Conservation (phyloP, 2,113 vertebrate genomes). For the Oenanthe melanoleuca region DNA sequence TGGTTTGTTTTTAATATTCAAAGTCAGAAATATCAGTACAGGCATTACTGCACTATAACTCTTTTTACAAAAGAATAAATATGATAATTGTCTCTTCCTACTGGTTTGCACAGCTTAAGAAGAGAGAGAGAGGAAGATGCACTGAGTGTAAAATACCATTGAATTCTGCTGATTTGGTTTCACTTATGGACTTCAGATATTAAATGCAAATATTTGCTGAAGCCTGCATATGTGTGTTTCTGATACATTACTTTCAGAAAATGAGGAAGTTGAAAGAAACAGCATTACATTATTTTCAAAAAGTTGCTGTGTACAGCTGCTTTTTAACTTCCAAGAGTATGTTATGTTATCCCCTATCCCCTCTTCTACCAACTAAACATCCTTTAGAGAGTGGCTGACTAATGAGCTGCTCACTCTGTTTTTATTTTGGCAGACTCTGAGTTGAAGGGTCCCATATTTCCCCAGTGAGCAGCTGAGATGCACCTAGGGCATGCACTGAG, state of each 20-base stretch:
- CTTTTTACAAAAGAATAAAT: not conserved
- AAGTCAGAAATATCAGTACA: not conserved
- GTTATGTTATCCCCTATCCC: not conserved
- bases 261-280: not conserved
- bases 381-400: not conserved
- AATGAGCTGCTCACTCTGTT: not conserved
- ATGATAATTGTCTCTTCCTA: not conserved
- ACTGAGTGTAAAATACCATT: not conserved
- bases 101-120: not conserved
- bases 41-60: not conserved
- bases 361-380: not conserved
- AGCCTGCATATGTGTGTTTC: not conserved
- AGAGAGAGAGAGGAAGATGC: not conserved
- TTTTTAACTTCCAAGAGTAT: not conserved
- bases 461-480: not conserved
- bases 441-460: not conserved
- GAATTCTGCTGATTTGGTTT: conserved; percentile 37
- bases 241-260: not conserved
- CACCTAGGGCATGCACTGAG: not conserved
- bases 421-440: not conserved
- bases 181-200: not conserved
- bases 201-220: conserved; percentile 45
- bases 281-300: not conserved
- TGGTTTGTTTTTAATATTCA: not conserved
- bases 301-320: not conserved